Evolutionary conservation across 2,888 invertebrate species (phyloP), one percentile per base, ranked within the genome.

Genomic region (Heliconius ethilla): DNA sequence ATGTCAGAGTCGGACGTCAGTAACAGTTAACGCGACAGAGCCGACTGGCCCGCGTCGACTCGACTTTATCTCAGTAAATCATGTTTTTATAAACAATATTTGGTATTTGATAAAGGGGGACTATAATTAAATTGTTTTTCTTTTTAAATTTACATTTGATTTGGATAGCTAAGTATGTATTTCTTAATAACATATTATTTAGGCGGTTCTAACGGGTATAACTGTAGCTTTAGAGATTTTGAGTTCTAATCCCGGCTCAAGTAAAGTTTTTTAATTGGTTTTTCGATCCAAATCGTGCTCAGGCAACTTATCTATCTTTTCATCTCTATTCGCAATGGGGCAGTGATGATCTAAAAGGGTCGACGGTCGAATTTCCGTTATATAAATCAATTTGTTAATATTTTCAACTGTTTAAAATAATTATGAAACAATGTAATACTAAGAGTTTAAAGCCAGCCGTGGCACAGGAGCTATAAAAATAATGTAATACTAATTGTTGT

Each of bases 1-100:
- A 59, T 72, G 59, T 59, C 72, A 72, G 59, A 33, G 72, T 72
- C 72, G 25, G 72, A 15, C 25, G 72, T 72, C 72, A 72, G n/a
- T 59, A n/a, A n/a, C 72, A 37, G 72, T 72, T 72, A 72, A 33
- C 55, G 59, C 59, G 72, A 72, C 25, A 59, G n/a, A 37, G 59
- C 37, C 33, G 37, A 25, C 59, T 25, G 59, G 55, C 25, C 27
- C 70, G 29, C 55, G 55, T 27, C 33, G 33, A 55, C 55, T 72
- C 33, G 15, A 25, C 59, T 59, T 59, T 72, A 59, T 72, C 72
- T 72, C n/a, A 11, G 33, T 72, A 33, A 55, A 72, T 72, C 55
- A 55, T 22, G 70, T 59, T 55, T 72, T 72, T 33, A 29, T 70
- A 70, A 70, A 29, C 22, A 29, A 55, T 72, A 72, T 59, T 72